Percentiles rank a stretch among this genome's conserved stretches.
Conservation (phyloP, 2,797 vertebrate species). For the Pagetopsis macropterus region DNA sequence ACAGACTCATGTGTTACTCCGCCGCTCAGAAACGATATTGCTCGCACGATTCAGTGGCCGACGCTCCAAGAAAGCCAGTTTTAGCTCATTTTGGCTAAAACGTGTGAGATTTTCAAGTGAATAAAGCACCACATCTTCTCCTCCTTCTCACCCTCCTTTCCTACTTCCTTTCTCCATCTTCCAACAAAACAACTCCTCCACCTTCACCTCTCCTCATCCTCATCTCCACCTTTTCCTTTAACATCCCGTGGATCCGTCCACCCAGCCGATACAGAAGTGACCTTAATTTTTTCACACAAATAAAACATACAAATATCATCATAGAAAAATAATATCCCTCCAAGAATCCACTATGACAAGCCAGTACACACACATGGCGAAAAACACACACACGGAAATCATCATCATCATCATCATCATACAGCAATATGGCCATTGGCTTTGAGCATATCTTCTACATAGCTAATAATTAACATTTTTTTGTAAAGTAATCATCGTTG, state of each 20-base stretch:
- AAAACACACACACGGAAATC: conserved; percentile 52
- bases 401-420: conserved; percentile 54
- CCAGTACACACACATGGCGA: conserved; percentile 79
- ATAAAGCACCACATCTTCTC: conserved; percentile 54
- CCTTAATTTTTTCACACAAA: conserved; percentile 68
- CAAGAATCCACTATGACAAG: conserved; percentile 77
- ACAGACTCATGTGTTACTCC: conserved; percentile 71
- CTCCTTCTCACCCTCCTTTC: conserved; percentile 30
- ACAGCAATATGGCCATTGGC: conserved; percentile 81
- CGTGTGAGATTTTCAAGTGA: conserved; percentile 73
- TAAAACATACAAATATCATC: conserved; percentile 65
- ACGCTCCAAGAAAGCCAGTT: conserved; percentile 49
- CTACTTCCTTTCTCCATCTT: conserved; percentile 72
- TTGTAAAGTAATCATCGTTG: conserved; percentile 75
- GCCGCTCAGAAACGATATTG: conserved; percentile 72
- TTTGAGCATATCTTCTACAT: conserved; percentile 80
- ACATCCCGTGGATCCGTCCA: conserved; percentile 31
- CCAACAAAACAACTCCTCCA: conserved; percentile 7
- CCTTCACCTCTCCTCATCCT: conserved; percentile 38
- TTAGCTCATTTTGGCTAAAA: conserved; percentile 36
- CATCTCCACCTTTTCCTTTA: conserved; percentile 23
- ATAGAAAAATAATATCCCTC: conserved; percentile 85
- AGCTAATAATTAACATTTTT: conserved; percentile 81
- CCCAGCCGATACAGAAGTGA: conserved; percentile 53
- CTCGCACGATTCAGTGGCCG: conserved; percentile 75